Evolutionary conservation across 2,113 vertebrate genomes (phyloP).

Genomic region (Apodemus sylvaticus): DNA sequence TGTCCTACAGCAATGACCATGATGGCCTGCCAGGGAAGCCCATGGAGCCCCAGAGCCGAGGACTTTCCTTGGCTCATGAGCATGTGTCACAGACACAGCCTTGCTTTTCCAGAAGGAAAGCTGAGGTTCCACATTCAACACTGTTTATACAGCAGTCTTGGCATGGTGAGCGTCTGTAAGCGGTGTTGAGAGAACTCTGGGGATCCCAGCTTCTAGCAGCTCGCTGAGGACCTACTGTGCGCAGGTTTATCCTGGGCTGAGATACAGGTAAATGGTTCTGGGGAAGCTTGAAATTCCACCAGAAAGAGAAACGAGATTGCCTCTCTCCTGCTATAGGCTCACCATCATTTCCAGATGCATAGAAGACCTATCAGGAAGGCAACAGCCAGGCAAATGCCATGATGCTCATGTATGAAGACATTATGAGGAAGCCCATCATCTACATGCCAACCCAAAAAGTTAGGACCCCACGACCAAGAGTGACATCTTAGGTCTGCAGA

Average conservation of each 20-base stretch:
- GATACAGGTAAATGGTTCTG: background rate
- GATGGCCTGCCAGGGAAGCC: background rate
- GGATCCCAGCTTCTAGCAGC: background rate
- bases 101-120: background rate
- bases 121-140: background rate
- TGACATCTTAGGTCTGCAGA: background rate
- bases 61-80: background rate
- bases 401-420: background rate
- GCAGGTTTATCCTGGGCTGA: background rate
- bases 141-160: background rate
- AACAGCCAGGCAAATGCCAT: no score
- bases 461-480: background rate
- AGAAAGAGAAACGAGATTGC: background rate
- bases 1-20: background rate
- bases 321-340: background rate
- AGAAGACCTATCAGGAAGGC: background rate
- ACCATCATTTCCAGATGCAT: slow-evolving; percentile 6
- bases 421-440: no score
- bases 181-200: background rate
- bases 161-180: background rate
- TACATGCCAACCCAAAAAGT: background rate
- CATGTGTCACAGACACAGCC: background rate
- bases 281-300: background rate
- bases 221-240: background rate
- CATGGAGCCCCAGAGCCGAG: background rate